Conservation (phyloP, 2,888 invertebrate genomes). For the Gryllus longicercus region DNA sequence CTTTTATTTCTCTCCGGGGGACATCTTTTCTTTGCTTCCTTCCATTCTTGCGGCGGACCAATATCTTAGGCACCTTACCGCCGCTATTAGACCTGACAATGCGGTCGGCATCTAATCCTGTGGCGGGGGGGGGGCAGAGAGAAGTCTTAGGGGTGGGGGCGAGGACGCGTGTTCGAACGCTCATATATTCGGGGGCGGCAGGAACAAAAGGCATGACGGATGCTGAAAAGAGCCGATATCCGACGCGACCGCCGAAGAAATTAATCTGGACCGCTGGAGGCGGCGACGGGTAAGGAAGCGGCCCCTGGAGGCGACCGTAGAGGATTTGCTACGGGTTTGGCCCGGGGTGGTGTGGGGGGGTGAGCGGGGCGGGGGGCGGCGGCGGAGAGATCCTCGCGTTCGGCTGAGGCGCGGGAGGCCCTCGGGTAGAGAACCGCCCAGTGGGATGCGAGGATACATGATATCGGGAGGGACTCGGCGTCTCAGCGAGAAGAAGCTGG, state of each 20-base stretch:
- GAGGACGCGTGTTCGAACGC: background rate
- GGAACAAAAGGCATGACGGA: slow-evolving; percentile 1
- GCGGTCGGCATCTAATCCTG: background rate
- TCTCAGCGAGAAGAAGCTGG: no score
- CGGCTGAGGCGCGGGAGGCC: no score
- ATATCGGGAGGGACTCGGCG: no score
- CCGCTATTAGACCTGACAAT: background rate
- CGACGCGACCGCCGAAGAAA: background rate
- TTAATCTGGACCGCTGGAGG: background rate
- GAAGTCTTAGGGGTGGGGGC: background rate
- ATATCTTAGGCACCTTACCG: slow-evolving; percentile 8
- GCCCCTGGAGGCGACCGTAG: no score
- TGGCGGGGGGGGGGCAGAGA: background rate
- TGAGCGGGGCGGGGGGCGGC: no score
- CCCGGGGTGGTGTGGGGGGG: no score
- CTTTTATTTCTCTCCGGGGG: slow-evolving; percentile 32
- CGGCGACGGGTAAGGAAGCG: background rate
- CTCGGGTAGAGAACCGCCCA: no score
- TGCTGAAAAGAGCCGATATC: slow-evolving; percentile 4
- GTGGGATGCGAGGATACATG: no score
- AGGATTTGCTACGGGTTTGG: no score
- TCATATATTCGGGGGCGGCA: background rate
- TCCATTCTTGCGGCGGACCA: background rate
- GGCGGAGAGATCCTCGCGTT: no score
- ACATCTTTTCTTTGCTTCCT: slow-evolving; percentile 32